A percentile compares a stretch with the other conserved stretches of the same genome.
phyloP scores from a whole-genome alignment of 1,140 invertebrate genomes.

The Cotesia typhae region DNA sequence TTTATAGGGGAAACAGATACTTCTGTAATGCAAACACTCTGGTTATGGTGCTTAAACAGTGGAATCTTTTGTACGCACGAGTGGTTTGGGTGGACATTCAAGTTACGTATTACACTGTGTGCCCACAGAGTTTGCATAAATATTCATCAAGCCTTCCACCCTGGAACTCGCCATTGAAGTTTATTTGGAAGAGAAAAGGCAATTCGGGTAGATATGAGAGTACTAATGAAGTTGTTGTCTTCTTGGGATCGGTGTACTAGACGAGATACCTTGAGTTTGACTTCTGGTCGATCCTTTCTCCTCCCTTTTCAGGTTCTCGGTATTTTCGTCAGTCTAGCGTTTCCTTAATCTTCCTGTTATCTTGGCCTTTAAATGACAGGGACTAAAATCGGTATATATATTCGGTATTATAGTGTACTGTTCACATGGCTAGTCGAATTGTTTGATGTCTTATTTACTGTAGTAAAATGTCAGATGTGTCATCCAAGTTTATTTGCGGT shows the following conservation, averaged over 20 bases:
- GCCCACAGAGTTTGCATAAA: slow-evolving; percentile 47
- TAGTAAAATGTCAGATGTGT: slow-evolving; percentile 43
- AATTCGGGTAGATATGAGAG: slow-evolving; percentile 57
- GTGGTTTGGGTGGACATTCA: slow-evolving; percentile 10
- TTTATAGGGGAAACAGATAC: not conserved
- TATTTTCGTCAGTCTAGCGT: slow-evolving; percentile 36
- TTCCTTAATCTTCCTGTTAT: not conserved
- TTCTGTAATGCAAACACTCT: not conserved
- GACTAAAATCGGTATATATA: too few relatives aligned
- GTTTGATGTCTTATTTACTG: slow-evolving; percentile 63
- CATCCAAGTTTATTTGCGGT: slow-evolving; percentile 57
- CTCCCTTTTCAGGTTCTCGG: slow-evolving; percentile 46
- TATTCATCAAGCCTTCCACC: slow-evolving; percentile 54
- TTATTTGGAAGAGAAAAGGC: slow-evolving; percentile 42
- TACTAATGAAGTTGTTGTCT: slow-evolving; percentile 64
- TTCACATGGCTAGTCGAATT: slow-evolving; percentile 45
- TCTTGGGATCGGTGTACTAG: slow-evolving; percentile 57
- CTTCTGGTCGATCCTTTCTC: slow-evolving; percentile 38
- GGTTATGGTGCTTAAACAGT: not conserved
- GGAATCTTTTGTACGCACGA: slow-evolving; percentile 25
- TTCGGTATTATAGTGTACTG: not conserved
- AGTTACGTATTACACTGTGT: slow-evolving; percentile 22
- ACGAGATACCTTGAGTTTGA: slow-evolving; percentile 41
- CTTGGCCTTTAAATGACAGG: not conserved
- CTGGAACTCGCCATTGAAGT: not conserved